phyloP scores from a whole-genome alignment of 2,797 vertebrate genomes.

The Pantherophis alleghaniensis region DNA sequence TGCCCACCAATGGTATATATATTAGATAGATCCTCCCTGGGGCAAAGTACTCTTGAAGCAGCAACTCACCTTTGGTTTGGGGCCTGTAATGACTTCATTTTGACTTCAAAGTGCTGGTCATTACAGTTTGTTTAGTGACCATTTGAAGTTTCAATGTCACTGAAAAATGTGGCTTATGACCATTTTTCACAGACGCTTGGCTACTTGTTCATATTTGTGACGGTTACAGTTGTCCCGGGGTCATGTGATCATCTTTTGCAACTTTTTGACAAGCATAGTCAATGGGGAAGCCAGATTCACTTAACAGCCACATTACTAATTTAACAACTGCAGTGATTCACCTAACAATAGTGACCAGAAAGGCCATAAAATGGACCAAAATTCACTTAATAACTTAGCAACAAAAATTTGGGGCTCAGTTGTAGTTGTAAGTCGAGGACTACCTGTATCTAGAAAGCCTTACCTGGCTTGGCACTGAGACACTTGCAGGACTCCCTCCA shows the following conservation, averaged over 20 bases:
- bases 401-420: neutral
- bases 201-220: no score
- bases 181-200: neutral
- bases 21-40: no score
- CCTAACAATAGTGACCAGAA: neutral
- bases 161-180: neutral
- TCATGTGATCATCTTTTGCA: no score
- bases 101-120: neutral
- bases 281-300: neutral
- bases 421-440: neutral
- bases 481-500: neutral
- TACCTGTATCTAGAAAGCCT: neutral
- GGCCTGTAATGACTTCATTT: neutral
- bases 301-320: neutral
- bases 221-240: no score
- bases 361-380: neutral
- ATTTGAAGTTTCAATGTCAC: neutral
- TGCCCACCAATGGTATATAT: neutral
- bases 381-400: neutral
- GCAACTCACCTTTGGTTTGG: neutral
- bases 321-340: neutral
- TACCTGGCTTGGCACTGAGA: neutral
- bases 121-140: neutral
- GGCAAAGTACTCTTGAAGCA: no score
- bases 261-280: no score